Evolutionary conservation across 2,113 vertebrate species (phyloP), one percentile per base, ranked within the genome.

Genomic region (Tragelaphus imberbis): DNA sequence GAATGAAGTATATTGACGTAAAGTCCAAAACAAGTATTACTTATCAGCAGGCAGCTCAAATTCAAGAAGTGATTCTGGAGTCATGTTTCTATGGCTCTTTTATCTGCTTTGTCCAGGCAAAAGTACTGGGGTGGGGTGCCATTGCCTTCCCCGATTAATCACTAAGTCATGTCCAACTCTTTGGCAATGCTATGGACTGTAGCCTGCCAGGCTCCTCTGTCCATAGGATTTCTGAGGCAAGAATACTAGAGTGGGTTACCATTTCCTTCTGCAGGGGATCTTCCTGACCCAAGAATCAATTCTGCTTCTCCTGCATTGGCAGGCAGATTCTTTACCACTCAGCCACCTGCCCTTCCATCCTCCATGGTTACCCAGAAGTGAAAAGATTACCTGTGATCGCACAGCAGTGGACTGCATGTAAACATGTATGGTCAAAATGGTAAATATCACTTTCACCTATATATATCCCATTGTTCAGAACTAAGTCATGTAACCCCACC

Each of bases 331-430:
- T 30, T 17, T 17, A 17, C 77, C 27, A 80, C 7, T 80, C 71
- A 77, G 44, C 14, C 14, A 49, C 14, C 27, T 80, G 27, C 77
- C 25, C 61, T 82, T 12, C 4, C 21, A 17, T 15, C 3, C 3
- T 30, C 84, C 28, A n/a, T 23, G 8, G 21, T 86, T 51, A 87
- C 33, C 14, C 7, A 28, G 27, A 51, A 93, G 68, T 6, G 11
- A 6, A 58, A 79, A 65, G 47, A 36, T 6, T 36, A 6, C 77
- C 23, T 1, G 51, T 27, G 23, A 51, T 3, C 11, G 2, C 2
- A 16, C 4, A 21, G 21, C 2, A 30, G 23, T 1, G 1, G 36
- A 8, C 2, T 33, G 4, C 44, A 5, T 3, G 2, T 4, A 10
- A 23, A 28, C 4, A 2, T 36, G 25, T 19, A 55, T 19, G 59